Evolutionary conservation across 2,113 vertebrate species (phyloP), one percentile per base, ranked within the genome.

Genomic region (Ariopsis seemanni): DNA sequence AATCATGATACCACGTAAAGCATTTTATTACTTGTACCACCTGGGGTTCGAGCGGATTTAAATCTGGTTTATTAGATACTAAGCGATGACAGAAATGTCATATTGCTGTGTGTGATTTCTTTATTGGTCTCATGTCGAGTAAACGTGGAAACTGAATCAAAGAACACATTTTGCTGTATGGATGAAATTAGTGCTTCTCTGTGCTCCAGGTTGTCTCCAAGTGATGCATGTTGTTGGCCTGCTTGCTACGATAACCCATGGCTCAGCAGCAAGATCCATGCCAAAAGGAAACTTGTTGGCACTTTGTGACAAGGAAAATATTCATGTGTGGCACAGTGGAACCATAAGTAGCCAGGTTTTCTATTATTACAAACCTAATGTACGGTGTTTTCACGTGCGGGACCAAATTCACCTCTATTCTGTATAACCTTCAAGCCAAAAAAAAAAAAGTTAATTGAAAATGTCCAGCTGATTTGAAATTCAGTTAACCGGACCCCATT

Each of bases 301-400:
- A 89, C 90, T 92, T 55, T 91, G 60, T 89, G 82, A 81, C 87
- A 89, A 30, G 91, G 88, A 90, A 88, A 90, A 87, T n/a, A 88
- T 77, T 86, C 80, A 84, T 15, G 22, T 65, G 25, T n/a, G 63
- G 63, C 62, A 74, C 18, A 75, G 34, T 53, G 42, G 58, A 42
- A 57, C 9, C 50, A 67, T 60, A 72, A 20, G 42, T 80, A 57
- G 15, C 30, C 50, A 15, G 34, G 1, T 63, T 85, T 78, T 17
- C 57, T 52, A 50, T 65, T 30, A 55, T 20, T 55, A 42, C 69
- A 50, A 58, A n/a, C 20, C 30, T 60, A n/a, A 58, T 5, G 7
- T 20, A 57, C n/a, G 0, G 53, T 30, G 0, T 50, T 15, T 9
- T 6, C 4, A 5, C 62, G 53, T 42, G 1, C 12, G 12, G 15